phyloP scores from a whole-genome alignment of 2,888 invertebrate species.

The Autographa gamma region DNA sequence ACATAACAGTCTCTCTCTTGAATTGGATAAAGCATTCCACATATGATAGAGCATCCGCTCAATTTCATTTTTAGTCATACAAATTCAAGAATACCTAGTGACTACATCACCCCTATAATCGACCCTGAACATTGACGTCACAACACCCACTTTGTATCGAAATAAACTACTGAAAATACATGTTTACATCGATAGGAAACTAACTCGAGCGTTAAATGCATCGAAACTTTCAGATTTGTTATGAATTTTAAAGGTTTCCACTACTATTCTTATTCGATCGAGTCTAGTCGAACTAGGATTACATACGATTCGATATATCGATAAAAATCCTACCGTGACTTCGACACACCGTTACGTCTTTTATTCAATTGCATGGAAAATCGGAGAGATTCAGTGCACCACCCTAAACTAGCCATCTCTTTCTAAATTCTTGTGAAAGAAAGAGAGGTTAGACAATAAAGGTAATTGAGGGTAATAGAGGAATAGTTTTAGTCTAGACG shows the following conservation, averaged over 20 bases:
- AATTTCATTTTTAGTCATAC: not conserved
- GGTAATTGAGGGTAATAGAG: slow-evolving; percentile 82
- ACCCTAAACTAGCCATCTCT: slow-evolving; percentile 67
- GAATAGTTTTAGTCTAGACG: slow-evolving; percentile 87
- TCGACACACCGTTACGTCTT: slow-evolving; percentile 83
- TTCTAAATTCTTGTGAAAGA: slow-evolving; percentile 58
- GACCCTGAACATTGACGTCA: slow-evolving; percentile 35
- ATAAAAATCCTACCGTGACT: slow-evolving; percentile 77
- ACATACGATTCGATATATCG: slow-evolving; percentile 59
- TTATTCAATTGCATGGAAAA: slow-evolving; percentile 87
- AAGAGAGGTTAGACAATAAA: slow-evolving; percentile 69
- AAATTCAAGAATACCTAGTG: slow-evolving; percentile 11
- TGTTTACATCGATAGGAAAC: slow-evolving; percentile 45
- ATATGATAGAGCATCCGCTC: not conserved
- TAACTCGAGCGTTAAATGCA: slow-evolving; percentile 34
- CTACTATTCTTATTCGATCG: slow-evolving; percentile 35
- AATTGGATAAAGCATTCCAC: not conserved
- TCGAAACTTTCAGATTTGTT: slow-evolving; percentile 27
- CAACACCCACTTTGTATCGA: slow-evolving; percentile 43
- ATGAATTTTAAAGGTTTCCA: slow-evolving; percentile 41
- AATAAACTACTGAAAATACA: slow-evolving; percentile 46
- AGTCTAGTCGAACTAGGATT: slow-evolving; percentile 53
- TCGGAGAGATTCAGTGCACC: slow-evolving; percentile 80
- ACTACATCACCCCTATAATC: slow-evolving; percentile 38
- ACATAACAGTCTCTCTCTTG: not conserved